phyloP scores from a whole-genome alignment of 2,113 vertebrate species.

The Lamprotornis superbus region DNA sequence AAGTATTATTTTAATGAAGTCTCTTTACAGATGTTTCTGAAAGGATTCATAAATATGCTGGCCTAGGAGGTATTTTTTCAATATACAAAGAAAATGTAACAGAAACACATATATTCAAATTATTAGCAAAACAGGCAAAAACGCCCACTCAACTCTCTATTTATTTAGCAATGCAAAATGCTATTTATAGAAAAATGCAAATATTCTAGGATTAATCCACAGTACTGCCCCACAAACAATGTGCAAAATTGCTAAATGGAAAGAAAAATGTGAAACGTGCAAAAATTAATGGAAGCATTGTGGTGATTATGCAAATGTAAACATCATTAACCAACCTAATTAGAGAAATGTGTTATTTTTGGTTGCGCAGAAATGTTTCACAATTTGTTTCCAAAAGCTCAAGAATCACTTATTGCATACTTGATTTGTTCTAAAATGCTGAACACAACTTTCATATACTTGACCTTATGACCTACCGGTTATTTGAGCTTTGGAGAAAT shows the following conservation, averaged over 20 bases:
- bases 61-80: background rate
- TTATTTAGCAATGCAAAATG: constrained; percentile 22
- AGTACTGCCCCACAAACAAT: constrained; percentile 27
- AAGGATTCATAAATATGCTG: background rate
- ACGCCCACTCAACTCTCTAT: fast-evolving
- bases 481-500: background rate
- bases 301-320: constrained; percentile 60
- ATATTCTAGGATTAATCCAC: constrained; percentile 60
- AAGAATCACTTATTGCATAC: background rate
- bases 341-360: constrained; percentile 45
- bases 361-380: background rate
- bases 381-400: background rate
- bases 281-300: constrained; percentile 53
- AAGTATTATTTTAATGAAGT: background rate
- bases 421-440: background rate
- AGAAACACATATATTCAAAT: constrained; percentile 24
- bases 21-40: background rate
- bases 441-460: background rate
- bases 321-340: constrained; percentile 50
- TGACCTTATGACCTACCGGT: background rate
- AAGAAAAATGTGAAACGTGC: constrained; percentile 51
- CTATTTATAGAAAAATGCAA: constrained; percentile 67
- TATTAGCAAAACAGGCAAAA: constrained; percentile 22
- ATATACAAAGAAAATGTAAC: background rate
- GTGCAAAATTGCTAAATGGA: constrained; percentile 63